Conservation (phyloP, 2,113 vertebrate species). For the Mystacornis crossleyi region DNA sequence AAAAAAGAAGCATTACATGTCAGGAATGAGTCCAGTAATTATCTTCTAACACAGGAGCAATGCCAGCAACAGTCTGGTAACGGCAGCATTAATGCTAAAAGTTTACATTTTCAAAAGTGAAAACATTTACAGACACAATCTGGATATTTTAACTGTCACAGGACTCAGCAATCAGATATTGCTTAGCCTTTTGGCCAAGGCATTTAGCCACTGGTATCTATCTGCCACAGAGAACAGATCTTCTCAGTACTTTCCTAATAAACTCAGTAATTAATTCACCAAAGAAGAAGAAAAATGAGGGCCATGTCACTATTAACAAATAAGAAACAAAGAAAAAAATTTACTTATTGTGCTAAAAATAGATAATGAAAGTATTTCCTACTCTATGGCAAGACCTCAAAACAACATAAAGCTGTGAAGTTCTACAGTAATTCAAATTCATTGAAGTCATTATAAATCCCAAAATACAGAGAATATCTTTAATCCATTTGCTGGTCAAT, state of each 20-base stretch:
- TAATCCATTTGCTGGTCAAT: background rate
- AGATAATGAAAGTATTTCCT: background rate
- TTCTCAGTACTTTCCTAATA: background rate
- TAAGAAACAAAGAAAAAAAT: background rate
- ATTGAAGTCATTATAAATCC: background rate
- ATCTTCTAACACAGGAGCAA: background rate
- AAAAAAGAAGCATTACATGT: background rate
- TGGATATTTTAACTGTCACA: constrained; percentile 20
- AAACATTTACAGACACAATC: constrained; percentile 22
- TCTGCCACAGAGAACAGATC: background rate
- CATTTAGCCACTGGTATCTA: background rate
- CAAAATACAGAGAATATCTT: background rate
- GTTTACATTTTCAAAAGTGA: constrained; percentile 26
- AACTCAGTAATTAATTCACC: background rate
- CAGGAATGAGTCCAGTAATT: background rate
- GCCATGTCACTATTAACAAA: background rate
- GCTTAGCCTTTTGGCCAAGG: background rate
- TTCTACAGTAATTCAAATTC: background rate
- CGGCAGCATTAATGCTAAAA: background rate
- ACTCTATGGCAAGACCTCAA: background rate
- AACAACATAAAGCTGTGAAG: background rate
- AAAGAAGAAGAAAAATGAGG: background rate
- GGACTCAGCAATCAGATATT: background rate
- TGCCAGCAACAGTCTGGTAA: constrained; percentile 20
- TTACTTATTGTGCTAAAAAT: background rate